These are phyloP conservation scores for Diachasmimorpha longicaudata DNA, from an alignment of 1,140 invertebrate genomes.

Conservation along the genomic window DNA sequence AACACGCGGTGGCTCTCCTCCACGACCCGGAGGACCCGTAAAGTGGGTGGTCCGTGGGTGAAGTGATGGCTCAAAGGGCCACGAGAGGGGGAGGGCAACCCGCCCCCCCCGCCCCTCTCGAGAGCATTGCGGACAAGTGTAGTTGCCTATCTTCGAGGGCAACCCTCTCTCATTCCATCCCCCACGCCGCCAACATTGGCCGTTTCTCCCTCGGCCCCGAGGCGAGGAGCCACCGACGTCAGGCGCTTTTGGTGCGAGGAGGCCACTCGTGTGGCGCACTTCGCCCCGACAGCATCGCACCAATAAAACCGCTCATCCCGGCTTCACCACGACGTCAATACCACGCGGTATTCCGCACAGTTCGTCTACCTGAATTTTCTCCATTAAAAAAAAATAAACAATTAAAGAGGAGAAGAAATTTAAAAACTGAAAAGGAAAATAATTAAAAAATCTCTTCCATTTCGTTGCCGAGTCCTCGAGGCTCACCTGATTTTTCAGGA, in stretches of 20 bases:
- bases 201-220: constrained; percentile 15
- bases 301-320: not conserved
- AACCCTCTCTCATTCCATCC: constrained; percentile 15
- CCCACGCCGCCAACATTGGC: not conserved
- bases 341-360: not conserved
- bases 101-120: too few species aligned
- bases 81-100: too few species aligned
- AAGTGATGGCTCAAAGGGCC: not conserved
- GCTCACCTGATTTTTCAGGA: too few species aligned
- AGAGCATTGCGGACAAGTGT: constrained; percentile 13
- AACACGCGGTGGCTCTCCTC: not conserved
- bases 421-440: too few species aligned
- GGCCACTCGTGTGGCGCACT: constrained; percentile 21
- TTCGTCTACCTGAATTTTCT: too few species aligned
- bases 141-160: constrained; percentile 15
- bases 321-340: not conserved
- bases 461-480: too few species aligned
- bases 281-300: constrained; percentile 10
- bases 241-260: constrained; percentile 8
- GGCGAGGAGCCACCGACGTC: constrained; percentile 9
- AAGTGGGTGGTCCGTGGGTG: constrained; percentile 17
- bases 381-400: not conserved
- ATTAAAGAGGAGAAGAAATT: too few species aligned
- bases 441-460: too few species aligned
- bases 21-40: not conserved